Conservation (phyloP, 2,888 invertebrate genomes). For the Mesochorus sp. region DNA sequence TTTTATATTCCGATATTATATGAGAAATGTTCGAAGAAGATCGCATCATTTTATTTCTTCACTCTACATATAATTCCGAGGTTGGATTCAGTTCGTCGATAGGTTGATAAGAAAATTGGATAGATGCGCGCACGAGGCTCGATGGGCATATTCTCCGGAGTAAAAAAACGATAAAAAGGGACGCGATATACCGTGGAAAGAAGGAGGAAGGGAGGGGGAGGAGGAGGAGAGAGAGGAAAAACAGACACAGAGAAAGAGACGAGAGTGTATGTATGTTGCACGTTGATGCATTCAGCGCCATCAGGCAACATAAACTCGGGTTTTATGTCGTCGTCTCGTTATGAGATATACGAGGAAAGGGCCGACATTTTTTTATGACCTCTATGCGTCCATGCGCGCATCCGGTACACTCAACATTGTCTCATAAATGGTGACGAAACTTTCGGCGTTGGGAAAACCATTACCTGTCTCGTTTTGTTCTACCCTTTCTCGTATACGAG, state of each 20-base stretch:
- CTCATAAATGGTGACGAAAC: slow-evolving; percentile 46
- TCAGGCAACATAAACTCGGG: slow-evolving; percentile 43
- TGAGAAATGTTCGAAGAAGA: no score
- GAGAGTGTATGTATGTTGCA: slow-evolving; percentile 7
- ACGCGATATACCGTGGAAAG: neutral
- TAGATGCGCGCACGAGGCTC: slow-evolving; percentile 43
- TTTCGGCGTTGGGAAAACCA: slow-evolving; percentile 38
- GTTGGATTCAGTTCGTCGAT: slow-evolving; percentile 11
- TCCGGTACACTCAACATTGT: slow-evolving; percentile 42
- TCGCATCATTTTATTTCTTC: neutral
- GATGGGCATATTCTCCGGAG: slow-evolving; percentile 39
- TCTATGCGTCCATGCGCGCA: slow-evolving; percentile 16
- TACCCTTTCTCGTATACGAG: slow-evolving; percentile 9
- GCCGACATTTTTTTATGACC: slow-evolving; percentile 49
- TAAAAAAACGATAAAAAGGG: no score
- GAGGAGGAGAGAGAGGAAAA: neutral
- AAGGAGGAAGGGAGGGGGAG: neutral
- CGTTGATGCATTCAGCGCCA: slow-evolving; percentile 32
- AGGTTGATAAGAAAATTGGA: slow-evolving; percentile 25
- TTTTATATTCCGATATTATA: neutral
- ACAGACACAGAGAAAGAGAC: neutral
- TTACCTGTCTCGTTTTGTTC: slow-evolving; percentile 21
- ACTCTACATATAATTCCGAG: neutral
- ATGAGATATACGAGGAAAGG: slow-evolving; percentile 52
- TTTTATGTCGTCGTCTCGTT: slow-evolving; percentile 56